These are phyloP conservation scores for Belonocnema kinseyi DNA, from an alignment of 1,140 invertebrate species.

Conservation along the genomic window DNA sequence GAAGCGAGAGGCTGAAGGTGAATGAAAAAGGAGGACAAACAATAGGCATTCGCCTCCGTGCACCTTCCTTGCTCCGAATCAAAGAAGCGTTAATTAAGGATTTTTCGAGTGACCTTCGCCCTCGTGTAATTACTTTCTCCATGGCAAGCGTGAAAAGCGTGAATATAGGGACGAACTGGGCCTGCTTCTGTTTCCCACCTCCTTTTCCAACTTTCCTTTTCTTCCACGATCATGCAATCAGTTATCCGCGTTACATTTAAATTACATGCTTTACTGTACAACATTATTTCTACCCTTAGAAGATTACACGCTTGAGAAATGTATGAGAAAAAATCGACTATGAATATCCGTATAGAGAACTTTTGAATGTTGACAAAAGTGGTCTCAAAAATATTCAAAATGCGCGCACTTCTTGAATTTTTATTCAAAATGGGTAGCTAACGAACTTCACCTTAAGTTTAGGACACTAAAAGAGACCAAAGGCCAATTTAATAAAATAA, in stretches of 20 bases:
- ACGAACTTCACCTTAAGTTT: too few relatives aligned
- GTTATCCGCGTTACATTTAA: background rate
- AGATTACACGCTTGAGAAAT: too few relatives aligned
- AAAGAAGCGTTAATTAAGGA: conserved; percentile 57
- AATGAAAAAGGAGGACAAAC: conserved; percentile 10
- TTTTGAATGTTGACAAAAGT: too few relatives aligned
- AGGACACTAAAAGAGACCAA: too few relatives aligned
- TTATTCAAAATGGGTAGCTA: too few relatives aligned
- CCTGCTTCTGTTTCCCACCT: conserved; percentile 43
- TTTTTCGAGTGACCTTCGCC: conserved; percentile 46
- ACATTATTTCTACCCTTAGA: too few relatives aligned
- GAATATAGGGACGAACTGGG: conserved; percentile 42
- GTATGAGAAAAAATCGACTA: too few relatives aligned
- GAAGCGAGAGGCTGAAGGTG: conserved; percentile 6
- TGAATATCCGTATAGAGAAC: too few relatives aligned
- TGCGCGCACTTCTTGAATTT: too few relatives aligned
- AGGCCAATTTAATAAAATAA: too few relatives aligned
- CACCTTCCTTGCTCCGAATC: conserved; percentile 38
- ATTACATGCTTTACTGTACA: background rate
- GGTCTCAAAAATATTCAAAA: too few relatives aligned
- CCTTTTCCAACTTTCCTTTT: conserved; percentile 28
- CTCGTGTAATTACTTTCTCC: conserved; percentile 48
- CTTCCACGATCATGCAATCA: background rate
- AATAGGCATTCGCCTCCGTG: conserved; percentile 22
- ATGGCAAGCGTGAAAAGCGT: conserved; percentile 25